Evolutionary conservation across 2,888 invertebrate species (phyloP), one percentile per base, ranked within the genome.

Genomic region (Aromia moschata): DNA sequence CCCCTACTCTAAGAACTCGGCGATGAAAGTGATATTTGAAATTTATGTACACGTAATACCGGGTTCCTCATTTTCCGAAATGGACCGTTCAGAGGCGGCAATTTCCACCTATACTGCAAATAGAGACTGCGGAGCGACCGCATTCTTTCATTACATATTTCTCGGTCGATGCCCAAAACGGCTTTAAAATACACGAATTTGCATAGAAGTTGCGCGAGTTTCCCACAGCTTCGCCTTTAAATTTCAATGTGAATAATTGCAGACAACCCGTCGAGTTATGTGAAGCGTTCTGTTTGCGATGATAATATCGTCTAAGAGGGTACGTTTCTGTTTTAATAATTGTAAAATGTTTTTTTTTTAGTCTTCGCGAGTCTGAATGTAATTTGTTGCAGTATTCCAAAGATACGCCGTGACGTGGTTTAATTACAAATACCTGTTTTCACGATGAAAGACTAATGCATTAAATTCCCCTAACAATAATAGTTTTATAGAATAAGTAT

Each of bases 11-110:
- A 3, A 3, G 25, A 25, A 5, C 25, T 25, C 7, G 4, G 25
- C 38, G 16, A 12, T 40, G 16, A 40, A 40, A 40, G 25, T 9
- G 38, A 15, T 40, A 10, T 40, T 15, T 12, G 16, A 40, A 40
- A 12, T 41, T 41, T 41, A 41, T 41, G 17, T 41, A 33, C 33
- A n/a, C 33, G 33, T 33, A 33, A 33, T 33, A 11, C 11, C n/a
- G 11, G 25, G 38, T 18, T 25, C 38, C 38, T 49, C 49, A 49
- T 49, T 38, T 49, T 18, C 17, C 25, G 38, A 38, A 49, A 38
- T 25, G 20, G 49, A 12, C 36, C 49, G 38, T 49, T 49, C 38
- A 49, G 20, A 40, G 10, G 38, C 49, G 11, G 11, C 46, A 33
- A 46, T 46, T 33, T 45, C 31, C 31, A 45, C 45, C 41, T 41